phyloP scores from a whole-genome alignment of 2,797 vertebrate genomes.

The Neosalanx taihuensis region DNA sequence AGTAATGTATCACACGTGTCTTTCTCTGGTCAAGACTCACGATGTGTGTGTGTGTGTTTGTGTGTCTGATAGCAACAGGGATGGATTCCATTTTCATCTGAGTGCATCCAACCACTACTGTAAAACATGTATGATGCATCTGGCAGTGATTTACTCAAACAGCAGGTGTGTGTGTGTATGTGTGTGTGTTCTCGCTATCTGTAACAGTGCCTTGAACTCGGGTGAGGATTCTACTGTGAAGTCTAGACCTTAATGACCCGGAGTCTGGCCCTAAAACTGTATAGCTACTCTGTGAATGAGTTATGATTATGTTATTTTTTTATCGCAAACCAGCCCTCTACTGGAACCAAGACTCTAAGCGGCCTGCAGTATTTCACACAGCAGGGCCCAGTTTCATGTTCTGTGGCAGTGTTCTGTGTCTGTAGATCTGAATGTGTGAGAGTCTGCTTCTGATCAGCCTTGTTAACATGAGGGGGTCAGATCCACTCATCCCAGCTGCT shows the following conservation, averaged over 20 bases:
- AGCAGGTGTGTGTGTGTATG: conserved; percentile 52
- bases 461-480: neutral
- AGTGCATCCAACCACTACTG: conserved; percentile 51
- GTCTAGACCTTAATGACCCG: neutral
- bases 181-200: conserved; percentile 31
- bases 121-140: conserved; percentile 46
- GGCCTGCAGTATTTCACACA: too few relatives aligned
- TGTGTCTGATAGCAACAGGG: conserved; percentile 56
- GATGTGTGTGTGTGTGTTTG: conserved; percentile 12
- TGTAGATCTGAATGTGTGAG: conserved; percentile 10
- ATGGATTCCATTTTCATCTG: conserved; percentile 49
- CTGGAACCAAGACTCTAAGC: too few relatives aligned
- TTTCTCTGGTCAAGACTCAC: conserved; percentile 1
- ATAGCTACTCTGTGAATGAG: conserved; percentile 1
- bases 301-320: too few relatives aligned
- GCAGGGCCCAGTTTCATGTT: neutral
- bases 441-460: neutral
- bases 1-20: conserved; percentile 38
- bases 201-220: conserved; percentile 5
- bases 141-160: conserved; percentile 59
- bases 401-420: neutral
- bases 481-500: neutral
- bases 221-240: conserved; percentile 4
- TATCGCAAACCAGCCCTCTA: too few relatives aligned
- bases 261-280: neutral